Percentiles rank a stretch among this genome's conserved stretches.
These are phyloP conservation scores for Varanus komodoensis DNA, from an alignment of 2,113 vertebrate species.

Conservation along the genomic window DNA sequence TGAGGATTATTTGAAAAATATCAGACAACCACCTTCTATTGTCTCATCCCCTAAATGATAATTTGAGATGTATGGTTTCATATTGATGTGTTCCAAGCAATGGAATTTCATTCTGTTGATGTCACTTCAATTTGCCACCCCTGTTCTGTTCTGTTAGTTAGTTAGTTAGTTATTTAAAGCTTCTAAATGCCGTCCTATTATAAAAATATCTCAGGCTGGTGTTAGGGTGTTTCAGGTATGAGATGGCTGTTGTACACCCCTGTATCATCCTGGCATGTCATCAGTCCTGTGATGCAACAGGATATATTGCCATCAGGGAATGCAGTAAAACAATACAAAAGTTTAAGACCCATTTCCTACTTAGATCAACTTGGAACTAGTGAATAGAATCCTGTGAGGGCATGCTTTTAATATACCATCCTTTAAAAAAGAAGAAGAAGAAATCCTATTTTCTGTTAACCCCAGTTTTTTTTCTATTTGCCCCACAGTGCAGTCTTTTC, in stretches of 20 bases:
- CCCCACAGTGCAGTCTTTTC: not conserved
- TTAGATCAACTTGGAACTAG: conserved; percentile 8
- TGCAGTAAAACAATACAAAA: conserved; percentile 51
- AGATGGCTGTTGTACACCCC: conserved; percentile 43
- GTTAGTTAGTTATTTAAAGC: no score
- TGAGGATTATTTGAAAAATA: not conserved
- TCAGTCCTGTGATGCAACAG: conserved; percentile 48
- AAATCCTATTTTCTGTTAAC: not conserved
- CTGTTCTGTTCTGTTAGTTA: not conserved
- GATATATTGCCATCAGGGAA: conserved; percentile 34
- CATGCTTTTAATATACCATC: not conserved
- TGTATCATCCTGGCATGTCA: conserved; percentile 1
- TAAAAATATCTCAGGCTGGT: no score
- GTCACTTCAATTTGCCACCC: conserved; percentile 59
- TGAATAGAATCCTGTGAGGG: conserved; percentile 38
- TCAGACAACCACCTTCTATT: not conserved
- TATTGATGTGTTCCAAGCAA: not conserved
- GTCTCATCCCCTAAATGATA: not conserved
- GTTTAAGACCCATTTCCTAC: conserved; percentile 35
- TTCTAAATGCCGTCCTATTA: no score
- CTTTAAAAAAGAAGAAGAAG: not conserved
- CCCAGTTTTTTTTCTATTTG: not conserved
- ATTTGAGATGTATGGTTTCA: not conserved
- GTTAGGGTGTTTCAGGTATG: conserved; percentile 26
- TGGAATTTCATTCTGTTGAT: not conserved